Conservation (phyloP, 2,888 invertebrate genomes). For the Mesorhabditis sp. region DNA sequence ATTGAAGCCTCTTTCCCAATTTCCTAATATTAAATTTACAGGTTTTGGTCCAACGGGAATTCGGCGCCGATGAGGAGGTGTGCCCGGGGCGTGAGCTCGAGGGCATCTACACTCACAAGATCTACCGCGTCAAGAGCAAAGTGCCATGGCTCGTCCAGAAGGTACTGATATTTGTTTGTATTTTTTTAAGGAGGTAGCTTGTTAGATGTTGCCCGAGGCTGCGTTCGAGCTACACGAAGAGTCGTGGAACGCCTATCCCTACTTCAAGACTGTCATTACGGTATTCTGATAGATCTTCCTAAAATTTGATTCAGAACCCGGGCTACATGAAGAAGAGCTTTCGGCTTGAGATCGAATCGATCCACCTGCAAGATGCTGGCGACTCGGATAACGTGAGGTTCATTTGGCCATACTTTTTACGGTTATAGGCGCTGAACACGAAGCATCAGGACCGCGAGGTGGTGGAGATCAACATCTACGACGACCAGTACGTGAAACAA, state of each 20-base stretch:
- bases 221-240: constrained; percentile 93
- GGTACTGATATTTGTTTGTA: not conserved
- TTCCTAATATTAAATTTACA: not conserved
- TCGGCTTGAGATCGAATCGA: constrained; percentile 82
- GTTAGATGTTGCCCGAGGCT: constrained; percentile 75
- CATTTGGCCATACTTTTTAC: constrained; percentile 25
- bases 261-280: constrained; percentile 76
- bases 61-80: constrained; percentile 77
- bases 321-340: constrained; percentile 84
- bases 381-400: constrained; percentile 71
- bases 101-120: constrained; percentile 98
- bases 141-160: constrained; percentile 87
- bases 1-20: not conserved
- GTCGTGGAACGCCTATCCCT: constrained; percentile 98
- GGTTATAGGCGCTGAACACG: not conserved
- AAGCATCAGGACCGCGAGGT: constrained; percentile 79
- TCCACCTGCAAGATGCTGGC: constrained; percentile 76
- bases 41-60: constrained; percentile 68
- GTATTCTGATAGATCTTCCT: constrained; percentile 17
- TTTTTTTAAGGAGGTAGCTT: not conserved
- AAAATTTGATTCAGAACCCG: constrained; percentile 59
- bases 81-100: constrained; percentile 81
- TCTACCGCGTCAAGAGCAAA: constrained; percentile 69
- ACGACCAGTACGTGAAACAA: constrained; percentile 68
- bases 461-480: constrained; percentile 86